Evolutionary conservation across 2,888 invertebrate genomes (phyloP).

Genomic region (Lamproptera curius): DNA sequence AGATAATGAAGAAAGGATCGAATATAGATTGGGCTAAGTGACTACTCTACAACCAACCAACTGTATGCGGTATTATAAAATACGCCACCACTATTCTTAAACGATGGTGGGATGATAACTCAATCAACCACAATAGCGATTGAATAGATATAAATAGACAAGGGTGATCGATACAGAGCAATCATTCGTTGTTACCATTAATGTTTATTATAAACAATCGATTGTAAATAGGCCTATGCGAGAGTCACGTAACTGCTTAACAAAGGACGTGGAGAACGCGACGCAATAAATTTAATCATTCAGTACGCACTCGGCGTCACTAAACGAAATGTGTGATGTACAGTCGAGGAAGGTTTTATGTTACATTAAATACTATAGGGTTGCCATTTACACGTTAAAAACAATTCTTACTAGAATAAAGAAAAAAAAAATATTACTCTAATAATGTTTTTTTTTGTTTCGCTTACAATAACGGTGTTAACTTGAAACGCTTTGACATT

Average conservation of each 20-base stretch:
- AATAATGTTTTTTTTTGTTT: no score
- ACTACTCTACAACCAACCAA: slow-evolving; percentile 6
- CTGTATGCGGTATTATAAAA: background rate
- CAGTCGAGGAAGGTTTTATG: background rate
- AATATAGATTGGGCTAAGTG: slow-evolving; percentile 3
- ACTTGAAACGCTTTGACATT: no score
- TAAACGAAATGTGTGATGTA: background rate
- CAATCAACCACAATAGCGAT: no score
- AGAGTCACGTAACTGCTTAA: background rate
- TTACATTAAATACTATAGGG: no score
- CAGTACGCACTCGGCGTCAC: background rate
- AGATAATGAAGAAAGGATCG: background rate
- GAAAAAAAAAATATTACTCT: no score
- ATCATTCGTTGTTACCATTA: background rate
- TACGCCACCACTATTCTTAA: background rate
- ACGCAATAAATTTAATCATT: background rate
- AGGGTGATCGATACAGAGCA: background rate
- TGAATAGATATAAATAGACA: no score
- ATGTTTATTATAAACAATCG: background rate
- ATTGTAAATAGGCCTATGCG: background rate
- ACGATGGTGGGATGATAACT: background rate
- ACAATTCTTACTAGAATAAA: no score
- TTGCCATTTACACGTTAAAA: no score
- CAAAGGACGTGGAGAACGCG: background rate
- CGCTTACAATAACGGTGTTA: no score